Conservation (phyloP, 2,888 invertebrate species). For the Clitarchus hookeri region DNA sequence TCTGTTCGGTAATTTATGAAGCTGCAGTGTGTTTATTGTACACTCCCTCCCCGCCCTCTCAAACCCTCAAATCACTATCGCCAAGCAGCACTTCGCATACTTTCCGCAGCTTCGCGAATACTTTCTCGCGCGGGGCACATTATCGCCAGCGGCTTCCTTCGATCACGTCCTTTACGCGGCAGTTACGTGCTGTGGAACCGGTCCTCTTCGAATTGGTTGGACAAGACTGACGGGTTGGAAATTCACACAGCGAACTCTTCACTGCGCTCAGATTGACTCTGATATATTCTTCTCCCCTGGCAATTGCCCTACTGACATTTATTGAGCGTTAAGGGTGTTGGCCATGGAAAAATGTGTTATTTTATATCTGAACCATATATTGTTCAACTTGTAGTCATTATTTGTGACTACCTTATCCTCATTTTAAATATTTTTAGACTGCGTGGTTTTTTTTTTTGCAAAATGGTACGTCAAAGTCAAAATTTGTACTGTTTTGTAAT, state of each 20-base stretch:
- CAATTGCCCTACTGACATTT: too few species aligned
- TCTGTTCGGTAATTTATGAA: conserved; percentile 6
- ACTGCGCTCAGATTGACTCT: neutral
- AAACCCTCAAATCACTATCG: too few species aligned
- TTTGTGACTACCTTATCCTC: too few species aligned
- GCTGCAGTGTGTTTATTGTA: conserved; percentile 11
- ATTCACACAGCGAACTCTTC: neutral
- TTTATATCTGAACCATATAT: too few species aligned
- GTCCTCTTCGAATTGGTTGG: neutral
- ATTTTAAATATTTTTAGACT: too few species aligned
- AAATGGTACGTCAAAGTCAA: too few species aligned
- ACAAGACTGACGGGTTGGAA: neutral
- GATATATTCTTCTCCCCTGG: too few species aligned
- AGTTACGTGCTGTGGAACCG: neutral
- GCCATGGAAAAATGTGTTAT: too few species aligned
- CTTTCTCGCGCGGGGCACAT: conserved; percentile 5
- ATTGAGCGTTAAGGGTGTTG: too few species aligned
- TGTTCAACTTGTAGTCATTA: too few species aligned
- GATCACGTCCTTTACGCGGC: neutral
- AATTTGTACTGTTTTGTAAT: too few species aligned
- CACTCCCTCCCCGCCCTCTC: neutral
- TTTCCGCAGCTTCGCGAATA: neutral
- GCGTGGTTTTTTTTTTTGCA: too few species aligned
- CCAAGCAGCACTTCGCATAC: neutral
- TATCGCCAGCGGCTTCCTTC: neutral